These are phyloP conservation scores for Adelognathus sp. DNA, from an alignment of 2,888 invertebrate species.

Conservation along the genomic window DNA sequence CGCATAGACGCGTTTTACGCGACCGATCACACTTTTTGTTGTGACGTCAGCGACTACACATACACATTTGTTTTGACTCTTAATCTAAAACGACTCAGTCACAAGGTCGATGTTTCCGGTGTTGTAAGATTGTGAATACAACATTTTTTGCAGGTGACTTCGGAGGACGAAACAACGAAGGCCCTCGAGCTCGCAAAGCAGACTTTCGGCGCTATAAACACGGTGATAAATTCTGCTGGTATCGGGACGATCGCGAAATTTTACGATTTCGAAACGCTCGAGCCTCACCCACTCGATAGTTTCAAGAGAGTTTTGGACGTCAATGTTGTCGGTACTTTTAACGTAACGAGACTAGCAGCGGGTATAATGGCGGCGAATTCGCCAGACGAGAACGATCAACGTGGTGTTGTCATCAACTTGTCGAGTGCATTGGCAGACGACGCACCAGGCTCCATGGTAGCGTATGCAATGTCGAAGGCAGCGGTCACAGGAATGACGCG, in stretches of 20 bases:
- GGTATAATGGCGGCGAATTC: constrained; percentile 62
- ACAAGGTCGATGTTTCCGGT: too few relatives aligned
- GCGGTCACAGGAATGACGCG: constrained; percentile 68
- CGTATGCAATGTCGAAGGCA: constrained; percentile 64
- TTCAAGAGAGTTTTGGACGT: constrained; percentile 62
- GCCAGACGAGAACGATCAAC: constrained; percentile 63
- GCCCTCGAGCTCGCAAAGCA: constrained; percentile 62
- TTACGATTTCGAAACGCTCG: constrained; percentile 64
- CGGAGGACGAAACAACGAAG: constrained; percentile 62
- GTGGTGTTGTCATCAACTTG: constrained; percentile 68
- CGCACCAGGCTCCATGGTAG: constrained; percentile 53
- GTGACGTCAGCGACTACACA: too few relatives aligned
- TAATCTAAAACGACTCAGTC: too few relatives aligned
- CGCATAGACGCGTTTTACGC: too few relatives aligned
- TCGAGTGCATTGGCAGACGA: constrained; percentile 62
- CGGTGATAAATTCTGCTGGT: constrained; percentile 64
- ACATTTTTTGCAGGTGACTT: too few relatives aligned
- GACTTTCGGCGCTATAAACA: constrained; percentile 66
- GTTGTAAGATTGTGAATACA: too few relatives aligned
- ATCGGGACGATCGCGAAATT: constrained; percentile 36
- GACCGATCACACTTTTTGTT: too few relatives aligned
- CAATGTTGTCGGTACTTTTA: constrained; percentile 67
- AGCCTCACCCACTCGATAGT: constrained; percentile 60
- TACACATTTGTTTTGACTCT: too few relatives aligned
- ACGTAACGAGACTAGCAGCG: constrained; percentile 62